Evolutionary conservation across 2,888 invertebrate genomes (phyloP), one percentile per base, ranked within the genome.

Genomic region (Thereva nobilitata): DNA sequence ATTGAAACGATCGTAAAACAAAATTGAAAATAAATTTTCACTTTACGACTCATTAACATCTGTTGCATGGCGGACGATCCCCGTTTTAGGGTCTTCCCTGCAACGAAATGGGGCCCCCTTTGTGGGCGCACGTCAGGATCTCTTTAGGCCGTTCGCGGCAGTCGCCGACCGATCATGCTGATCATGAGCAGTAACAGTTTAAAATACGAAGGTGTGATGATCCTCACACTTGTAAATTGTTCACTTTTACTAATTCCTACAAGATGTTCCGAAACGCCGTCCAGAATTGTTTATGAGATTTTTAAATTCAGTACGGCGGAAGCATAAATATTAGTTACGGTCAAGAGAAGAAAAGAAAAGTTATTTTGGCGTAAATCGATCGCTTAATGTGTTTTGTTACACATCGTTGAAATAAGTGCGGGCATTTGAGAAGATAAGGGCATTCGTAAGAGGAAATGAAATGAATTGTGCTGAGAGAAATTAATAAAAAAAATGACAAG

Each of bases 121-220:
- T 23, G 23, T 23, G 23, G 23, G 23, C 23, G 23, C 23, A 23
- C 23, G 23, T 23, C 23, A 23, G 23, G 23, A 23, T 23, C 23
- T 23, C 23, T 2, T 23, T 23, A 2, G 23, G 23, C 23, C 23
- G 2, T 23, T 23, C 23, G 23, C 2, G 23, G 23, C 23, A 1
- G 2, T 2, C 23, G 23, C 23, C 23, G 23, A 23, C 23, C 23
- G 23, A 23, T 23, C 23, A 23, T 23, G 23, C 23, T 23, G 40
- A 38, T 2, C 56, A 34, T 12, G n/a, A 23, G 64, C 55, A 64
- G 59, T 54, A 40, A 34, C 45, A 47, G 42, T 54, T 64, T 68
- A 64, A 68, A 68, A 66, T 66, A 68, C 56, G 64, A 68, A 66
- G 68, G 68, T 68, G 68, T 66, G 66, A 68, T 68, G 61, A 66